Percentiles rank a stretch among this genome's conserved stretches.
phyloP scores from a whole-genome alignment of 2,888 invertebrate species.

The Lycocerus yunnanus region DNA sequence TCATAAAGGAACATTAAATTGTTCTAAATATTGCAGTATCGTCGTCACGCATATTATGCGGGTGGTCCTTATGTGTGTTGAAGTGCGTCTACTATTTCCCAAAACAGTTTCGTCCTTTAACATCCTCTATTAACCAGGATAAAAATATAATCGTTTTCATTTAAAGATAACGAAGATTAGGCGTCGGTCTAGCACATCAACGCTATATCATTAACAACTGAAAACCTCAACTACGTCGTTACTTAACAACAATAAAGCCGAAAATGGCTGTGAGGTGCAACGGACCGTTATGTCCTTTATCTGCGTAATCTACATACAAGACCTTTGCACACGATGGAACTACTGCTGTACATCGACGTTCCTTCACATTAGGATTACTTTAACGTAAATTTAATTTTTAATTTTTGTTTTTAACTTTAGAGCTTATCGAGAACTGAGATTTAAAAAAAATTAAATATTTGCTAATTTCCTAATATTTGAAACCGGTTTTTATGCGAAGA shows the following conservation, averaged over 20 bases:
- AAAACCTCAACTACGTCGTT: constrained; percentile 55
- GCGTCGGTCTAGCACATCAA: constrained; percentile 37
- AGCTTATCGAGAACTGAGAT: background rate
- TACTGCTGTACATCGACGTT: constrained; percentile 20
- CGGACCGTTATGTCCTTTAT: constrained; percentile 55
- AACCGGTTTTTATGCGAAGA: too few species aligned
- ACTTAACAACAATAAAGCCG: constrained; percentile 54
- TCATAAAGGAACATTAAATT: constrained; percentile 24
- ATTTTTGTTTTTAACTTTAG: background rate
- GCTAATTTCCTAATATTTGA: too few species aligned
- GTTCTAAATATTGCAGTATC: constrained; percentile 26
- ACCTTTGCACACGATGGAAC: constrained; percentile 38
- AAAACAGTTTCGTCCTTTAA: constrained; percentile 27
- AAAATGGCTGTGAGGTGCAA: constrained; percentile 52
- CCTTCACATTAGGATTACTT: constrained; percentile 28
- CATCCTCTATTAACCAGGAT: constrained; percentile 35
- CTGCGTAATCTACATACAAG: constrained; percentile 52
- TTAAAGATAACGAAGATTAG: constrained; percentile 42
- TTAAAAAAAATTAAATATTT: too few species aligned
- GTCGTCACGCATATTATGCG: constrained; percentile 5
- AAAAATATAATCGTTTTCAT: constrained; percentile 39
- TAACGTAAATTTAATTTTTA: constrained; percentile 7
- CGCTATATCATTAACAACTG: constrained; percentile 51
- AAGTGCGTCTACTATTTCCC: constrained; percentile 17
- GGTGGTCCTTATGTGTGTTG: constrained; percentile 6